Evolutionary conservation across 1,140 invertebrate species (phyloP), one percentile per base, ranked within the genome.

Genomic region (Penaeus vannamei): DNA sequence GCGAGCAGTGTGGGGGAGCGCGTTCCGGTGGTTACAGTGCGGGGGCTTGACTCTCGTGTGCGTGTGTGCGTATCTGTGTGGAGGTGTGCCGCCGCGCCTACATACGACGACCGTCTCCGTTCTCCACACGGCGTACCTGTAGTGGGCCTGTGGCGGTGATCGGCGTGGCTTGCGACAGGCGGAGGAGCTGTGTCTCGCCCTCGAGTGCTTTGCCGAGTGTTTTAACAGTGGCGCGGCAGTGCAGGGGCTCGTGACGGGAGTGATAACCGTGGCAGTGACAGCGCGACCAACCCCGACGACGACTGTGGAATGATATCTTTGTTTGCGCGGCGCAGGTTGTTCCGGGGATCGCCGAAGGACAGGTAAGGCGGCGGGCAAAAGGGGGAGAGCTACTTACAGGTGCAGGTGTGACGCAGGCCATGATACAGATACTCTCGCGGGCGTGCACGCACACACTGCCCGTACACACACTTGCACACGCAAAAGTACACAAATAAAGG

Each of bases 61-160:
- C 32, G 66, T 72, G 66, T 72, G 66, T 72, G 66, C 32, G 66
- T 72, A 32, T 19, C n/a, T 72, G 66, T 72, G 66, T 72, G 66
- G n/a, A 32, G n/a, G 66, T 72, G 66, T 72, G 32, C 19, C n/a
- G n/a, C n/a, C 32, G 66, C 32, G 32, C 32, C n/a, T 72, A 72
- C 32, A 32, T 72, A 72, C 32, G 32, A 32, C 32, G 19, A 32
- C 32, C n/a, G 66, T 72, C n/a, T 72, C 32, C 32, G n/a, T n/a
- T 72, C 53, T 53, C 53, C 53, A 53, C 53, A 53, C 53, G 53
- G 53, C 53, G 53, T 53, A 53, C 53, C 53, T 53, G 53, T 53
- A 53, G 53, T 53, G 53, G 53, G 12, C 17, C 53, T 53, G 53
- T 53, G 53, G 53, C 53, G 53, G 53, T 17, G 53, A 53, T 53